phyloP scores from a whole-genome alignment of 1,140 invertebrate genomes.

The Drosophila kanapiae region DNA sequence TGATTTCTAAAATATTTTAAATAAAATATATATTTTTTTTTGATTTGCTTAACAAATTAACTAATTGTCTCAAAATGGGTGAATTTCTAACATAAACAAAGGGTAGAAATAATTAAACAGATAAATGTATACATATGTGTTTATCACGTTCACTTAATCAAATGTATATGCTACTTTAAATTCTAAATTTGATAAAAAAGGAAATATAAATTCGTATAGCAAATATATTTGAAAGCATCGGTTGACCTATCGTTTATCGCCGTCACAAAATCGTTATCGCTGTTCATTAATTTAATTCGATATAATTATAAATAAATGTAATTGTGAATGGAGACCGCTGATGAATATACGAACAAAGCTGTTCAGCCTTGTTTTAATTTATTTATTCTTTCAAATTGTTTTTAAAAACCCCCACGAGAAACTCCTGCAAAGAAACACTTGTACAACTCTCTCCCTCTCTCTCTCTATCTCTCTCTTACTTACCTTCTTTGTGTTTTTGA shows the following conservation, averaged over 20 bases:
- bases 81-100: neutral
- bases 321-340: neutral
- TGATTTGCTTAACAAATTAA: neutral
- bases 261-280: slow-evolving; percentile 34
- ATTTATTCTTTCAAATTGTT: slow-evolving; percentile 5
- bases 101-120: neutral
- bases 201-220: neutral
- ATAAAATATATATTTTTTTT: neutral
- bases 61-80: neutral
- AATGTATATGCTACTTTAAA: slow-evolving; percentile 5
- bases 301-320: slow-evolving; percentile 8
- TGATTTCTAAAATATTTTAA: neutral
- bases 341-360: slow-evolving; percentile 2
- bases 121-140: slow-evolving; percentile 5
- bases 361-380: slow-evolving; percentile 11
- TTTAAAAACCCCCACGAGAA: slow-evolving; percentile 12
- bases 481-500: slow-evolving; percentile 36
- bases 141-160: neutral
- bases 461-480: slow-evolving; percentile 21
- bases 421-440: slow-evolving; percentile 22
- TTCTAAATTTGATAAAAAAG: neutral
- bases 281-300: slow-evolving; percentile 36
- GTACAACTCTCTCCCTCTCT: slow-evolving; percentile 38
- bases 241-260: slow-evolving; percentile 9
- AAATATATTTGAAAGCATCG: neutral